These are phyloP conservation scores for Xenopus tropicalis DNA, from an alignment of 2,113 vertebrate genomes.

Conservation along the genomic window UCB_Xtro_10.0 CM004451.2:3032001-3032500, in stretches of 20 bases:
- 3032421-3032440: too few relatives aligned
- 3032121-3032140: neutral
- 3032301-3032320: neutral
- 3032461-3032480: too few relatives aligned
- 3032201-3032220: neutral
- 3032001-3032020: conserved; percentile 12
- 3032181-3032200: too few relatives aligned
- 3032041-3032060: conserved; percentile 2
- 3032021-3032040: conserved; percentile 12
- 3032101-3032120: neutral
- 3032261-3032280: conserved; percentile 2
- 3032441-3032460: too few relatives aligned
- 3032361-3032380: neutral
- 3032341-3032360: neutral
- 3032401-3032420: neutral
- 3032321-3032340: neutral
- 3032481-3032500: too few relatives aligned
- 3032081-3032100: neutral
- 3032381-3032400: neutral
- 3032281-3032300: neutral
- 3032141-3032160: too few relatives aligned
- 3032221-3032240: conserved; percentile 29
- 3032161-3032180: too few relatives aligned
- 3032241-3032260: conserved; percentile 24
- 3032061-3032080: neutral